Evolutionary conservation across 92 coral and sea anemone genomes (phyloP).

Genomic region (Zoanthus sociatus): DNA sequence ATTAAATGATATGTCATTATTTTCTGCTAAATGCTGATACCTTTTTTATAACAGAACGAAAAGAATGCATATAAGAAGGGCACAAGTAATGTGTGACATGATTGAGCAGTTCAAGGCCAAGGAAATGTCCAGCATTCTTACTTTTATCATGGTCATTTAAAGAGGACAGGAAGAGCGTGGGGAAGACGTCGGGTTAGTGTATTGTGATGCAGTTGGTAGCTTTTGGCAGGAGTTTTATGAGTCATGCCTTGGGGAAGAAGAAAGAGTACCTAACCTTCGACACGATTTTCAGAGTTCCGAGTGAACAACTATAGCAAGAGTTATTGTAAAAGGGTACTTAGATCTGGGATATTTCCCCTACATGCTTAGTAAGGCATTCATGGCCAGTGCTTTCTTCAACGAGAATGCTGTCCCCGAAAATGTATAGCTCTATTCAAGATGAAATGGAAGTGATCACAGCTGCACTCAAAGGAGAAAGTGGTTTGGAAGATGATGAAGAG

Average conservation of each 20-base stretch:
- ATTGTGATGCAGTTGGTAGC: conserved; percentile 20
- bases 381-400: conserved; percentile 38
- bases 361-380: conserved; percentile 41
- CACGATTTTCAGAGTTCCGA: conserved; percentile 21
- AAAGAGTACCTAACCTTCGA: conserved; percentile 26
- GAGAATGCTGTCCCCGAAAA: conserved; percentile 29
- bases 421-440: conserved; percentile 27
- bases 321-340: conserved; percentile 34
- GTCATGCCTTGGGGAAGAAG: conserved; percentile 36
- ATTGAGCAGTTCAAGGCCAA: conserved; percentile 8
- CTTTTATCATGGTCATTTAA: conserved; percentile 43
- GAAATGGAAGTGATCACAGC: conserved; percentile 27
- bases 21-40: conserved; percentile 21
- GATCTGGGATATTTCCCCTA: conserved; percentile 43
- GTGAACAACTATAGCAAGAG: conserved; percentile 38
- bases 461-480: conserved; percentile 23
- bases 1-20: too few relatives aligned
- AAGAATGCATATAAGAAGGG: conserved; percentile 25
- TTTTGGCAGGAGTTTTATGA: conserved; percentile 40
- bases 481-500: conserved; percentile 16
- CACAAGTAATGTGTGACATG: conserved; percentile 3
- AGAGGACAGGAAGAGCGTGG: conserved; percentile 51
- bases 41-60: conserved; percentile 30
- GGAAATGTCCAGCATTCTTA: conserved; percentile 40
- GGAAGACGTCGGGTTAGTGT: conserved; percentile 45